These are phyloP conservation scores for Brienomyrus brachyistius DNA, from an alignment of 2,113 vertebrate genomes.

Conservation along the genomic window DNA sequence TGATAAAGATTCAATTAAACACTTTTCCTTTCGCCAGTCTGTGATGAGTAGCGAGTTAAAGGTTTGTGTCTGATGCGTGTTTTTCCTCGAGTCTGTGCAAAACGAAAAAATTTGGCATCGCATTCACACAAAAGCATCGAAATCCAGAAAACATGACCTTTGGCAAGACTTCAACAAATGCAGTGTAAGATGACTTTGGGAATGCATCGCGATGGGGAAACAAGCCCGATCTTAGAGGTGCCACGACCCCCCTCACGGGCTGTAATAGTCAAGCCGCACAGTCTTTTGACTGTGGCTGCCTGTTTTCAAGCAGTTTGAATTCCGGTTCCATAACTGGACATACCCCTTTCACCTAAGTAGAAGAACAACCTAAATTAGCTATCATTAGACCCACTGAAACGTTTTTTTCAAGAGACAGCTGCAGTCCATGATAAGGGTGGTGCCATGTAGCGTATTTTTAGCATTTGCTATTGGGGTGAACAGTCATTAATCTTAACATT, in stretches of 20 bases:
- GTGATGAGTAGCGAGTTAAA: not conserved
- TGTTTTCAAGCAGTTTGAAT: not conserved
- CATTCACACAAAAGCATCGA: slow-evolving; percentile 27
- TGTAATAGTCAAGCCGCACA: not conserved
- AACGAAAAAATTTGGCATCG: not conserved
- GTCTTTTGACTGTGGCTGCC: not conserved
- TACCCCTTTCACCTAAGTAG: not conserved
- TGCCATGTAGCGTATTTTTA: not conserved
- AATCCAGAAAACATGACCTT: slow-evolving; percentile 46
- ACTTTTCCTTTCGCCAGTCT: not conserved
- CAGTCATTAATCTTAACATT: not conserved
- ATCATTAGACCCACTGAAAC: not conserved
- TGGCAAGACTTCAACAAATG: slow-evolving; percentile 40
- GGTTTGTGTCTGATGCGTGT: not conserved
- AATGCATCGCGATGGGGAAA: slow-evolving; percentile 49
- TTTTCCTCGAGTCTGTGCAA: not conserved
- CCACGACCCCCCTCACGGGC: not conserved
- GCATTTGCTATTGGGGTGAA: not conserved
- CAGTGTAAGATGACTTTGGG: slow-evolving; percentile 56
- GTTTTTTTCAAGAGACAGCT: not conserved
- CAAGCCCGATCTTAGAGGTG: not conserved
- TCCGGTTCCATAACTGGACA: not conserved
- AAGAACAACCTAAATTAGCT: not conserved
- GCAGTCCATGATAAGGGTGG: not conserved
- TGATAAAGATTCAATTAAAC: not conserved